Base-by-base conservation (phyloP, 2,797 vertebrate genomes). In the Rhynchonycteris naso region DNA sequence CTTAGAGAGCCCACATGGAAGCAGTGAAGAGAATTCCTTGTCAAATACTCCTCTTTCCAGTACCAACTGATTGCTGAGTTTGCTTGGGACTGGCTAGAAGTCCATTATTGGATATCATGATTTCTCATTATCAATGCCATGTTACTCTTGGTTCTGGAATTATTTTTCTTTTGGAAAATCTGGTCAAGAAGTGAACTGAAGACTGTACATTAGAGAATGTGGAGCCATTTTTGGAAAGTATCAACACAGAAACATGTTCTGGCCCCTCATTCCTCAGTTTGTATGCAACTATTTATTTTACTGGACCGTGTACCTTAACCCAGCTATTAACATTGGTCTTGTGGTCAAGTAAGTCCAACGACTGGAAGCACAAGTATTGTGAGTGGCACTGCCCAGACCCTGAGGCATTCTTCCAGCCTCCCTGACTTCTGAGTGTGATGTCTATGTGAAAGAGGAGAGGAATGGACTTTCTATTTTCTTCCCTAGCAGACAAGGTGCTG, bases 21-120 rank as follows among this genome's bases (percentile, higher is more conserved):
- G 43, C 99, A 99, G 94, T 99, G 99, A 99, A 98, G 98, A n/a
- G 99, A 99, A 97, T 99, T 99, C 96, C 98, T 98, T 19, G 98
- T 99, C 26, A 99, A 99, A 91, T 99, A 99, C 96, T 96, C 98
- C 61, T 98, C 99, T 97, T 98, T 99, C 88, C 99, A 99, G 0
- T 99, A 99, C 97, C 99, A 99, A 97, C 97, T 99, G 97, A 98
- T 99, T n/a, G 99, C 99, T 22, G 99, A 99, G 96, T 99, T 99
- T 97, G 99, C 99, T 11, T 99, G 99, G 99, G 99, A 99, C 97
- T 99, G 99, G 99, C 97, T 99, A 82, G 98, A 99, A 1, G 98
- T 99, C 80, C 99, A 99, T 94, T 99, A 99, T 97, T 99, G 99
- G 99, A 99, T 99, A 0, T 99, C 99, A 1, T 99, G 99, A 74